These are phyloP conservation scores for Eristalis pertinax DNA, from an alignment of 2,888 invertebrate species.

Conservation along the genomic window DNA sequence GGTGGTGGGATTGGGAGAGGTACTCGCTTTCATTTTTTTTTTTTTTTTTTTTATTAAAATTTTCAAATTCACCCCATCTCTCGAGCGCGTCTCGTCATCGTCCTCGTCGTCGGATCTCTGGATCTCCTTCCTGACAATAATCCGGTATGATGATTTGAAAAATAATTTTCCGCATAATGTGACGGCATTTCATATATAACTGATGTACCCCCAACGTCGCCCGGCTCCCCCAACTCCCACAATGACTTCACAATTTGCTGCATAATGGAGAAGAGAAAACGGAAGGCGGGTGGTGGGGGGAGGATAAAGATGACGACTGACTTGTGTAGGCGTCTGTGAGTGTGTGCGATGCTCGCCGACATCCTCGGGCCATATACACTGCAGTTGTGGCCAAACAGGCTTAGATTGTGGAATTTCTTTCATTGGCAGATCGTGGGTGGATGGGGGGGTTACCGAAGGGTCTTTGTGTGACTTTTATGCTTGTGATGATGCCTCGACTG, in stretches of 20 bases:
- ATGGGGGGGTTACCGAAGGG: too few species aligned
- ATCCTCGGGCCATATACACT: conserved; percentile 19
- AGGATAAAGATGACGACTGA: background rate
- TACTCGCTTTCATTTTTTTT: background rate
- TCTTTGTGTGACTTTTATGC: background rate
- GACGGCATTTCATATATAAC: conserved; percentile 60
- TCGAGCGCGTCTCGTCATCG: background rate
- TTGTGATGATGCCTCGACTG: conserved; percentile 26
- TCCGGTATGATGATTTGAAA: conserved; percentile 64
- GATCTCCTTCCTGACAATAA: conserved; percentile 34
- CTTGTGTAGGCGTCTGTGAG: background rate
- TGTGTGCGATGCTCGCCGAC: background rate
- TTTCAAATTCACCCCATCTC: conserved; percentile 17
- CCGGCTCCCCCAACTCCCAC: background rate
- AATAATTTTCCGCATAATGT: conserved; percentile 71
- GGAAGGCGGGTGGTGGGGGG: background rate
- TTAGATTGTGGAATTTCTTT: conserved; percentile 28
- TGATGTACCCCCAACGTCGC: conserved; percentile 41
- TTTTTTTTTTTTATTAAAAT: conserved; percentile 24
- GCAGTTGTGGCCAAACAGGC: conserved; percentile 27
- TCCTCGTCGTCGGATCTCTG: background rate
- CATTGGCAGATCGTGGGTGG: background rate
- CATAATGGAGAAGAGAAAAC: conserved; percentile 35
- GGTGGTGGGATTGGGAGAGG: background rate
- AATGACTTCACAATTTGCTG: conserved; percentile 23